Evolutionary conservation across 1,140 invertebrate species (phyloP).

Genomic region (Listronotus bonariensis): DNA sequence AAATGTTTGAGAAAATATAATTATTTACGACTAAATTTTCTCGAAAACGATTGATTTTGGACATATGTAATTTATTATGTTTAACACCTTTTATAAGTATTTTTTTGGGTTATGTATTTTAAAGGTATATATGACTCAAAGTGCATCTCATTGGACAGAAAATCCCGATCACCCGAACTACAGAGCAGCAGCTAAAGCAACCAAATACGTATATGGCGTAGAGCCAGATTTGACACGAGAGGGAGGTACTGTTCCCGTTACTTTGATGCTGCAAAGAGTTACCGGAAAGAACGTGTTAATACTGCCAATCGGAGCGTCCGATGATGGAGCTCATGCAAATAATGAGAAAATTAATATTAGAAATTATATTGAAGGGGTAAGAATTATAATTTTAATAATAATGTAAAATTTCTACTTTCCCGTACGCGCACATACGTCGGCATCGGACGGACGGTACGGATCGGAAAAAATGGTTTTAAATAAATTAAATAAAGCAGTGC

Average conservation of each 20-base stretch:
- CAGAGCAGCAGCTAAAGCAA: constrained; percentile 82
- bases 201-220: constrained; percentile 86
- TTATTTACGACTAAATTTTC: too few relatives aligned
- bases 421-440: too few relatives aligned
- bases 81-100: too few relatives aligned
- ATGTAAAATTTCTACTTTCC: too few relatives aligned
- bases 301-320: constrained; percentile 86
- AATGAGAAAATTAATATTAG: constrained; percentile 93
- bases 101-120: not conserved
- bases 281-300: constrained; percentile 92
- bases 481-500: too few relatives aligned
- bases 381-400: constrained; percentile 38
- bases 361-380: constrained; percentile 94
- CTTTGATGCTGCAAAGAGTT: constrained; percentile 85
- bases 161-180: constrained; percentile 92
- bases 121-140: constrained; percentile 69
- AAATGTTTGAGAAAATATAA: too few relatives aligned
- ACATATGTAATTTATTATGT: too few relatives aligned
- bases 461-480: too few relatives aligned
- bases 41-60: too few relatives aligned
- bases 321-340: constrained; percentile 97
- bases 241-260: constrained; percentile 87
- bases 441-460: too few relatives aligned
- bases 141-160: constrained; percentile 87
- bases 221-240: constrained; percentile 96